phyloP scores from a whole-genome alignment of 2,797 vertebrate genomes.

The Prunella strophiata region DNA sequence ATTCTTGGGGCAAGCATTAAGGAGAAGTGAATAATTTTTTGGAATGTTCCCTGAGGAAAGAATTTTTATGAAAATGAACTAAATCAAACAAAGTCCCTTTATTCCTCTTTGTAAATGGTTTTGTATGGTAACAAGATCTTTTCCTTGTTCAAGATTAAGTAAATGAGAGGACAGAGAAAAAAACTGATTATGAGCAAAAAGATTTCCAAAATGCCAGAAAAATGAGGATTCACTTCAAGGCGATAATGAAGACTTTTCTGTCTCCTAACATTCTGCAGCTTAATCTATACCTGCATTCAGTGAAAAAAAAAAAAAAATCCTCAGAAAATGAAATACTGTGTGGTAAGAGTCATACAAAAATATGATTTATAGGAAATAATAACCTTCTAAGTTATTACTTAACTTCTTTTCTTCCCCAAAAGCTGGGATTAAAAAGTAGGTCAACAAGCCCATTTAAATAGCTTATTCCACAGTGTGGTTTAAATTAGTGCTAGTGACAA shows the following conservation, averaged over 20 bases:
- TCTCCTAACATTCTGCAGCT: conserved; percentile 25
- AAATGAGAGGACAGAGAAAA: neutral
- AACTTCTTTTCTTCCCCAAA: conserved; percentile 27
- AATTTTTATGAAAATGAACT: neutral
- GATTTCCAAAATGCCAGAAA: conserved; percentile 40
- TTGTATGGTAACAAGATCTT: neutral
- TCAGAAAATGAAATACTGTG: conserved; percentile 36
- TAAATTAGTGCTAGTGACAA: conserved; percentile 58
- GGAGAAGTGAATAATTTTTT: neutral
- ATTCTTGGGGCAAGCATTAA: neutral
- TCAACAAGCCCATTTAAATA: conserved; percentile 68
- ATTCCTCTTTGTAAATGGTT: neutral
- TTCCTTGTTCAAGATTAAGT: neutral
- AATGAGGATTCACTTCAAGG: conserved; percentile 20
- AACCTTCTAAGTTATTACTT: conserved; percentile 49
- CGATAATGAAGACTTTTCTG: neutral
- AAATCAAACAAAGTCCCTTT: neutral
- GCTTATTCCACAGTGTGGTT: conserved; percentile 54
- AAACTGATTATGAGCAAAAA: neutral
- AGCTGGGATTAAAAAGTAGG: conserved; percentile 68
- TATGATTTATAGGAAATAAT: conserved; percentile 57
- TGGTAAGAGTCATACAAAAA: conserved; percentile 43
- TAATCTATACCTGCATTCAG: neutral
- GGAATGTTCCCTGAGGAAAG: neutral
- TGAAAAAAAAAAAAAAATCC: neutral